Base-by-base conservation (phyloP, 2,888 invertebrate genomes). In the Drosophila meridiana region DNA sequence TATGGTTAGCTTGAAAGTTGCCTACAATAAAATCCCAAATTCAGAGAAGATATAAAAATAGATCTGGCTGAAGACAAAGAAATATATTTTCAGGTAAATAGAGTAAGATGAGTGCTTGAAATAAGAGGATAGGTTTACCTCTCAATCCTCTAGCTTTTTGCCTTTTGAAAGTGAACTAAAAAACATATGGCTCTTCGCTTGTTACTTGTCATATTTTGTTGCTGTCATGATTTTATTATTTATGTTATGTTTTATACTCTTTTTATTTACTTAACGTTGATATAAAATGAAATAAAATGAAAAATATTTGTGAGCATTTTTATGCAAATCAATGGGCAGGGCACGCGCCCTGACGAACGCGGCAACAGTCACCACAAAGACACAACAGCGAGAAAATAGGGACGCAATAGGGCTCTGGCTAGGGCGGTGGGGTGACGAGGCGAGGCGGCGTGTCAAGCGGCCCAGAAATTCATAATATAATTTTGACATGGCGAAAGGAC, bases 261-360 rank as follows among this genome's bases (percentile, higher is more conserved):
- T 58, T 65, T 32, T 64, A 56, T 66, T 76, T 61, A 30, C 64
- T 69, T 67, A 57, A 40, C 53, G 45, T 60, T 58, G 59, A 69
- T 80, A 76, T 74, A 80, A 82, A 55, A 14, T 26, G 53, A 38
- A 14, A 28, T 38, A 56, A 83, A 78, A 76, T 50, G 66, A 57
- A 78, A 83, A 86, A 86, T 83, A 80, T 86, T 86, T 87, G 82
- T 76, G 76, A 83, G 74, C 78, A 78, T 79, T 83, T 83, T 82
- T 79, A 88, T 87, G 87, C 88, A 87, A 88, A 87, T 86, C 87
- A 88, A 80, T 76, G 78, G 56, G 70, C 57, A 36, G 47, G 59
- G 42, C 61, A 43, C 47, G 20, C 58, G 57, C 57, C 61, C 55
- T 56, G 65, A 63, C 52, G 71, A 73, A 69, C 56, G 60, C 32